phyloP scores from a whole-genome alignment of 2,888 invertebrate genomes.

The Ormyrus thymus region DNA sequence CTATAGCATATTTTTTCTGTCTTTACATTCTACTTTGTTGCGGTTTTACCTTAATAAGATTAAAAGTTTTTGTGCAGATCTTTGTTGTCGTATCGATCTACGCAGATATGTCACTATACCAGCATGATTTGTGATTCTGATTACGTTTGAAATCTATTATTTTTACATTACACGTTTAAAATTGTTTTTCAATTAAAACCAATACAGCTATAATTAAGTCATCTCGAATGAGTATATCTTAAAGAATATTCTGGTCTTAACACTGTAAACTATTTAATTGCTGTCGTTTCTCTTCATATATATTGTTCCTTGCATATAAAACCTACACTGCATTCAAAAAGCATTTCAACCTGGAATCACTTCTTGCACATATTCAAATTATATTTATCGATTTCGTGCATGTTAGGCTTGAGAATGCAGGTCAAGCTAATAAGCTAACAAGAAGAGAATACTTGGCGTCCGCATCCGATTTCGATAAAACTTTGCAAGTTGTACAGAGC shows the following conservation, averaged over 20 bases:
- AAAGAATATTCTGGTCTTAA: constrained; percentile 16
- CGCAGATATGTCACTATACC: constrained; percentile 40
- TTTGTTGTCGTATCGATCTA: constrained; percentile 3
- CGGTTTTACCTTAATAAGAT: neutral
- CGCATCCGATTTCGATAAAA: no score
- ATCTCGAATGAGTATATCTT: constrained; percentile 22
- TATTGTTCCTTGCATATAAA: no score
- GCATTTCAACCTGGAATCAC: constrained; percentile 18
- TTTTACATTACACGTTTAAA: neutral
- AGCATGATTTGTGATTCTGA: constrained; percentile 27
- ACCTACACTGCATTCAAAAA: constrained; percentile 15
- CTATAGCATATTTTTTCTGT: constrained; percentile 5
- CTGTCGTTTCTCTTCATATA: no score
- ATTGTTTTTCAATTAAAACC: constrained; percentile 20
- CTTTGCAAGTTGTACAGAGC: no score
- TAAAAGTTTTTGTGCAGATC: constrained; percentile 43
- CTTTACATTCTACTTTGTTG: constrained; percentile 43
- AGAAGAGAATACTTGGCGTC: no score
- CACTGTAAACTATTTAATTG: neutral
- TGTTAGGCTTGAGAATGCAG: no score
- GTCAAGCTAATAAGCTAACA: no score
- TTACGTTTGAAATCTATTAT: constrained; percentile 4
- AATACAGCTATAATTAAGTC: constrained; percentile 10
- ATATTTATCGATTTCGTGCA: no score
- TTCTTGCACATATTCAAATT: neutral